Percentiles rank a stretch among this genome's conserved stretches.
Conservation (phyloP, 2,888 invertebrate species). For the Tachina fera region DNA sequence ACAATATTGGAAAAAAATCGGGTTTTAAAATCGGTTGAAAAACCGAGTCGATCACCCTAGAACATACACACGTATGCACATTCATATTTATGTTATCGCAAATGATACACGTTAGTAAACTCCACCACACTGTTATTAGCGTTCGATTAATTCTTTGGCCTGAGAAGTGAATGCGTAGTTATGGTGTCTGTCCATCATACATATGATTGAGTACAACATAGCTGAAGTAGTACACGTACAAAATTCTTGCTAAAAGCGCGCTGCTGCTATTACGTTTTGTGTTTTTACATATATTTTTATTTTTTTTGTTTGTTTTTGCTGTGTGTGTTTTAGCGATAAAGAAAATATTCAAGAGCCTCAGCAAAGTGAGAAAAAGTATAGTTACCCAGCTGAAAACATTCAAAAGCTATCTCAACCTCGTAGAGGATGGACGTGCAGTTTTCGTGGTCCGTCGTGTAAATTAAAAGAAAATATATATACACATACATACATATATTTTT, state of each 20-base stretch:
- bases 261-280: constrained; percentile 1
- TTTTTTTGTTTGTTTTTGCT: neutral
- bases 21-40: too few species aligned
- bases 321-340: constrained; percentile 76
- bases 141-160: constrained; percentile 34
- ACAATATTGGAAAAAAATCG: too few species aligned
- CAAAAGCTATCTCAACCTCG: constrained; percentile 80
- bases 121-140: constrained; percentile 3
- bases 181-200: neutral
- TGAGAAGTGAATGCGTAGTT: neutral
- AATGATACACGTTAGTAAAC: neutral
- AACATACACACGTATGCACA: too few species aligned
- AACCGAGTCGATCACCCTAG: too few species aligned
- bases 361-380: constrained; percentile 78
- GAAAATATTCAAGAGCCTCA: constrained; percentile 76
- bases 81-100: neutral
- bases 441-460: constrained; percentile 71
- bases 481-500: constrained; percentile 14
- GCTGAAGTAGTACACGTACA: constrained; percentile 15
- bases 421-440: constrained; percentile 78
- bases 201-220: constrained; percentile 16
- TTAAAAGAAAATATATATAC: constrained; percentile 13
- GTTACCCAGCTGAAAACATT: constrained; percentile 76
- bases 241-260: neutral
- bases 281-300: neutral